Evolutionary conservation across 2,113 vertebrate species (phyloP), one percentile per base, ranked within the genome.

Genomic region (Chauna torquata): DNA sequence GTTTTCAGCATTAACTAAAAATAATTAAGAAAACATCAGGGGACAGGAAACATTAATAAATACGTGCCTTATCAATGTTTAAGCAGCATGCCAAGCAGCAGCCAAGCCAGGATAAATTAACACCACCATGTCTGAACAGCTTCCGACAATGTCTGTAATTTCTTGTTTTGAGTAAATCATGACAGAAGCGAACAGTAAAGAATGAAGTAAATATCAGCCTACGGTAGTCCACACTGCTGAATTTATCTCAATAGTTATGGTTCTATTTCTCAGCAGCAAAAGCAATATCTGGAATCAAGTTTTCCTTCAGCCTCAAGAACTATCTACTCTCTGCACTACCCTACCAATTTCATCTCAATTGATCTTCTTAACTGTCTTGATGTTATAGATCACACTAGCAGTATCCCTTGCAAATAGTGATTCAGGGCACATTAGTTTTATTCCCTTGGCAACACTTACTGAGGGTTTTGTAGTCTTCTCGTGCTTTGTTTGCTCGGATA

Each of bases 381-480:
- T 38, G 8, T 61, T 54, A 34, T 0, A 88, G 12, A 80, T 38
- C 45, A 42, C 18, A 50, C 18, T 47, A 68, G 47, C 36, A 82
- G 20, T 5, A 62, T 18, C 19, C 16, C 40, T 57, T 34, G 20
- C 52, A 68, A 59, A 66, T 2, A 86, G 71, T 82, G 64, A 82
- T 74, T 65, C 0, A 0, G 81, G 24, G 23, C 19, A 57, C 28
- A 12, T 17, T 18, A 27, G 49, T 68, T 96, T 94, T 92, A 82
- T 34, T 23, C 68, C 87, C 59, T 47, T 23, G 70, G n/a, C 38
- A 61, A 80, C 65, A 99, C 99, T 99, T 97, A 99, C 99, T 99
- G 78, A 99, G 98, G 13, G 99, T 99, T 98, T 99, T 99, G 98
- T 99, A 99, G 98, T 99, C 99, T 50, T 99, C 99, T 78, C 99